Evolutionary conservation across 1,140 invertebrate genomes (phyloP).

Genomic region (Andrena cerasifolii): DNA sequence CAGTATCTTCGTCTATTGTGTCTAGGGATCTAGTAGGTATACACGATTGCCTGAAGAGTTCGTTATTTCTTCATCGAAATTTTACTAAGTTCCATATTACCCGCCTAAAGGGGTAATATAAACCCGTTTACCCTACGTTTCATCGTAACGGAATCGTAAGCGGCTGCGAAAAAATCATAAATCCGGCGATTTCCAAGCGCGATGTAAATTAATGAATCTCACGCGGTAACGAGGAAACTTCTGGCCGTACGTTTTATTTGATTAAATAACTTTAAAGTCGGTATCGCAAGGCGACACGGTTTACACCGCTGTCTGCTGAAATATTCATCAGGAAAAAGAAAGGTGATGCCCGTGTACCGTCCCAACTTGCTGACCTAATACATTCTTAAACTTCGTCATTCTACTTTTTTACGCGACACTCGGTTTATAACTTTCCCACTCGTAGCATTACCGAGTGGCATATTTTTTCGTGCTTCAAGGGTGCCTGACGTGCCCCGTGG

Average conservation of each 20-base stretch:
- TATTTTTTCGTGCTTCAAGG: conserved; percentile 1
- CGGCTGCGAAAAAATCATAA: not conserved
- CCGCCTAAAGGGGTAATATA: too few species aligned
- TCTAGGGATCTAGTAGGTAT: too few species aligned
- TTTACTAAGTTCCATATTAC: too few species aligned
- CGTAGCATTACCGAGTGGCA: not conserved
- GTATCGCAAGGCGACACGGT: conserved; percentile 33
- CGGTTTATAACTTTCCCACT: conserved; percentile 17
- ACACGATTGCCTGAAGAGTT: too few species aligned
- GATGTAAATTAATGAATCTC: conserved; percentile 33
- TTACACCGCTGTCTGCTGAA: conserved; percentile 38
- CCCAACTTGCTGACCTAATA: conserved; percentile 36
- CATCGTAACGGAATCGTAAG: not conserved
- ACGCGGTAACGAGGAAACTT: conserved; percentile 36
- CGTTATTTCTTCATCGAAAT: too few species aligned
- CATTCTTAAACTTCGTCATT: conserved; percentile 25
- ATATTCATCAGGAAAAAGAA: conserved; percentile 43
- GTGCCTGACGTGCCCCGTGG: not conserved
- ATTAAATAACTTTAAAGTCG: conserved; percentile 45
- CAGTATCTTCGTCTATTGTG: too few species aligned
- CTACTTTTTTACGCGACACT: conserved; percentile 21
- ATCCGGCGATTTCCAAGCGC: not conserved
- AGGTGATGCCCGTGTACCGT: not conserved
- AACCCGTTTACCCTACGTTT: too few species aligned
- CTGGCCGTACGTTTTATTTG: conserved; percentile 29